Base-by-base conservation (phyloP, 92 coral and sea anemone genomes). In the Nematostella vectensis region DNA sequence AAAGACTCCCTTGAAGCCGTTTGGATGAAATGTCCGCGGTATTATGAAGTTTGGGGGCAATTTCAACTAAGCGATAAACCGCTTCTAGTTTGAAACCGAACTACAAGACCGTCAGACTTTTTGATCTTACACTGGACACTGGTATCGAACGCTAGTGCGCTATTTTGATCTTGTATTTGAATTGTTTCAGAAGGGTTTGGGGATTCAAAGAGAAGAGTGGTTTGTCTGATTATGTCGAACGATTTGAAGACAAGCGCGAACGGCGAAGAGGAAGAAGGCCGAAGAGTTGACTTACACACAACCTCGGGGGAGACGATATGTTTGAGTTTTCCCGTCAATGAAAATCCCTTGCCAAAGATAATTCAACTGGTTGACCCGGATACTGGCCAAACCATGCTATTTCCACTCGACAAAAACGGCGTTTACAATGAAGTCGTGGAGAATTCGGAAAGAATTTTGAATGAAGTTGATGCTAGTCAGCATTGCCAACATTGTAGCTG, bases 301-400 rank as follows among this genome's bases (percentile, higher is more conserved):
- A 68, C 77, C 9, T 73, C 88, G 19, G 79, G 87, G 24, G 76
- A 79, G 56, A 73, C 83, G 25, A 74, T 85, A 16, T 85, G 95
- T 69, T 62, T 85, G 25, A 85, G 79, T 60, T 85, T 85, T 50
- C 81, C 88, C n/a, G 95, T 74, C 29, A 69, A 77, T 55, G 84
- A 76, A 65, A 66, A 69, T 61, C 74, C 74, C 26, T 48, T 85
- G 15, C 95, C 95, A 37, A 71, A 72, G 69, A 68, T 85, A 49
- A 83, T 85, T 27, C 82, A 83, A 29, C 88, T 85, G 18, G 60
- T 85, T 24, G 95, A 85, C 61, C 88, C 95, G 48, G 95, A 75
- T 19, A 70, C 84, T 29, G 81, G 79, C 36, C 84, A 85, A 43
- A 51, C 95, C 11, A 77, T 80, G 36, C 58, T 85, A 28, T 85